A percentile compares a stretch with the other conserved stretches of the same genome.
These are phyloP conservation scores for Cryptomyrus ogoouensis DNA, from an alignment of 2,113 vertebrate species.

Conservation along the genomic window DNA sequence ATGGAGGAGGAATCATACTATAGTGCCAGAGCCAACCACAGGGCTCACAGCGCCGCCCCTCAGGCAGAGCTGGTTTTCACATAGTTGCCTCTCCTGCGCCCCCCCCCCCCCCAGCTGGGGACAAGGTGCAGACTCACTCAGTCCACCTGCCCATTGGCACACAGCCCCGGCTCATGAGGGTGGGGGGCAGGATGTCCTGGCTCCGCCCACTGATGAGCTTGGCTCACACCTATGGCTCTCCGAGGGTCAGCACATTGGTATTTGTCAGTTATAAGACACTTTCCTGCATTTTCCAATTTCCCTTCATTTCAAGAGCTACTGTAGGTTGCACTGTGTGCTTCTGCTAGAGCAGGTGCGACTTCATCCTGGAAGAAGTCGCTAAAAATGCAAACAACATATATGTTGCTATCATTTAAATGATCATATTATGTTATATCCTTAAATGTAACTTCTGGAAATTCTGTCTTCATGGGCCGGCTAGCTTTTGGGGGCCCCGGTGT, in stretches of 20 bases:
- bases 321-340: too few species aligned
- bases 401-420: background rate
- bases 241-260: background rate
- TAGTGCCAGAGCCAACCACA: background rate
- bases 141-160: background rate
- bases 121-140: background rate
- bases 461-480: too few species aligned
- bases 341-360: background rate
- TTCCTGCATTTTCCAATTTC: too few species aligned
- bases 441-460: background rate
- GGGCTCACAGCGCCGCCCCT: background rate
- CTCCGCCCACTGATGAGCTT: too few species aligned
- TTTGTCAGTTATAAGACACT: too few species aligned
- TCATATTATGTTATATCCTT: background rate
- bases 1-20: background rate
- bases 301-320: too few species aligned
- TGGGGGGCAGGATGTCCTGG: background rate
- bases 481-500: too few species aligned
- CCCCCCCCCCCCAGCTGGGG: too few species aligned
- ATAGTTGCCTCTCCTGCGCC: background rate
- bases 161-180: too few species aligned
- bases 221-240: too few species aligned
- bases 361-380: background rate
- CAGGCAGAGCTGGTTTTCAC: background rate
- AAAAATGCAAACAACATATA: too few species aligned